These are phyloP conservation scores for Thamnaconus septentrionalis DNA, from an alignment of 2,113 vertebrate genomes.

Conservation along the genomic window DNA sequence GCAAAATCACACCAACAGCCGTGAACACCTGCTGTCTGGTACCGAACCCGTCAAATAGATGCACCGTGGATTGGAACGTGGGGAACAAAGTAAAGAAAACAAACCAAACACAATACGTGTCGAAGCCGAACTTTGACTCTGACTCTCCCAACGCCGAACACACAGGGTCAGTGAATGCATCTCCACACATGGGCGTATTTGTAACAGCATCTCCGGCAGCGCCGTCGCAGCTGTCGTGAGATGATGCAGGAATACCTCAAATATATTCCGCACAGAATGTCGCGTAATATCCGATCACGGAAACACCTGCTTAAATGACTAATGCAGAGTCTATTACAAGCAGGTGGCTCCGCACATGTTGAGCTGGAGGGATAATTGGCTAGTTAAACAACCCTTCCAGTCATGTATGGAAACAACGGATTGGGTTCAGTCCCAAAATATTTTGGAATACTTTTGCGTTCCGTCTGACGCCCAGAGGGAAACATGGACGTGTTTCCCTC, in stretches of 20 bases:
- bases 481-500: no score
- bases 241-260: background rate
- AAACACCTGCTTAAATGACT: slow-evolving; percentile 46
- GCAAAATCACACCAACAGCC: no score
- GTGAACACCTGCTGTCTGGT: no score
- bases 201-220: no score
- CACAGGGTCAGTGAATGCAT: background rate
- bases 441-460: background rate
- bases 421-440: no score
- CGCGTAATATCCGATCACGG: slow-evolving; percentile 7
- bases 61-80: no score
- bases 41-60: no score
- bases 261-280: slow-evolving; percentile 1
- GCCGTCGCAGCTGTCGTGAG: background rate
- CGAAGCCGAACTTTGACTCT: no score
- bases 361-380: slow-evolving; percentile 16
- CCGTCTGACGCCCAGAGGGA: background rate
- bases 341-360: slow-evolving; percentile 46
- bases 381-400: slow-evolving; percentile 13
- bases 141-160: no score
- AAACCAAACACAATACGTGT: no score
- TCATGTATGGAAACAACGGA: slow-evolving; percentile 5
- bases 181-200: background rate
- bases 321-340: slow-evolving; percentile 8
- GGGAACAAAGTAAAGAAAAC: no score